Percentiles rank a stretch among this genome's conserved stretches.
Evolutionary conservation across 2,113 vertebrate species (phyloP).

Genomic region (Seriola dumerili): DNA sequence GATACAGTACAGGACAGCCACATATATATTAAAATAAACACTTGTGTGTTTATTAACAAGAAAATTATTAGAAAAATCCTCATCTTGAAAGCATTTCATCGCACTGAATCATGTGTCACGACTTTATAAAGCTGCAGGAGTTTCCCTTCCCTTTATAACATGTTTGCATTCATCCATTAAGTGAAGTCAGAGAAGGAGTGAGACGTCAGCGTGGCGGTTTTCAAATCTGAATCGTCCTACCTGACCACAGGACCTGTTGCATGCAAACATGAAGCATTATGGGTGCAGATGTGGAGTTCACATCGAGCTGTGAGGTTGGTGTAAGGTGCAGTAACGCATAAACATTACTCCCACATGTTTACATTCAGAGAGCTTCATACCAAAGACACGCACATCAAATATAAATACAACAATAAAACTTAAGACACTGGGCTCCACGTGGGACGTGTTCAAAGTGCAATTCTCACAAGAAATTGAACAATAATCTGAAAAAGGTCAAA

Average conservation of each 20-base stretch:
- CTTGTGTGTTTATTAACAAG: background rate
- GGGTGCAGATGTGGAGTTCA: background rate
- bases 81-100: background rate
- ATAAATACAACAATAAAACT: constrained; percentile 1
- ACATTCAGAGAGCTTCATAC: constrained; percentile 19
- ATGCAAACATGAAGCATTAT: background rate
- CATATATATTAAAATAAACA: background rate
- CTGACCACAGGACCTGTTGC: background rate
- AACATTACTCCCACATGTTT: background rate
- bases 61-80: background rate
- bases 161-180: background rate
- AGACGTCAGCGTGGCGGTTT: background rate
- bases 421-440: constrained; percentile 14
- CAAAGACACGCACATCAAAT: background rate
- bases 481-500: background rate
- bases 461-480: background rate
- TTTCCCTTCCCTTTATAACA: background rate
- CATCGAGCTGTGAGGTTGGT: background rate
- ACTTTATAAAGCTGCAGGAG: background rate
- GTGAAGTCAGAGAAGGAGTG: background rate
- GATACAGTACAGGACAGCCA: constrained; percentile 67
- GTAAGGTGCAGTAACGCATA: background rate
- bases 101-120: background rate
- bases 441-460: background rate
- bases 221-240: background rate